These are phyloP conservation scores for Maniola hyperantus DNA, from an alignment of 2,888 invertebrate genomes.

Conservation along the genomic window DNA sequence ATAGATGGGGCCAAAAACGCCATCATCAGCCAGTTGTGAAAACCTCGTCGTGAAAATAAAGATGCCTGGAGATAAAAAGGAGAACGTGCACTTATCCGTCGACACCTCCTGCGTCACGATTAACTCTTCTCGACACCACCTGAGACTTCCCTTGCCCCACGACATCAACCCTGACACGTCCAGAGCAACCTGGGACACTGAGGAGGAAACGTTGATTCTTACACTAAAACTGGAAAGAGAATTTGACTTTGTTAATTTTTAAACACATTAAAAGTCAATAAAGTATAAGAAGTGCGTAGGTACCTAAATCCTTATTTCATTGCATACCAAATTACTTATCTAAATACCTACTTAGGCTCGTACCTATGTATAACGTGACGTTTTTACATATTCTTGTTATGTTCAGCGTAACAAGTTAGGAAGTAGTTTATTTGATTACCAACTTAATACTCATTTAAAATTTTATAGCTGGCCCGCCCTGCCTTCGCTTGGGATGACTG, in stretches of 20 bases:
- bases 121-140: slow-evolving; percentile 84
- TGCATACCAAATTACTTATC: background rate
- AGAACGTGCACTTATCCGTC: slow-evolving; percentile 89
- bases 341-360: background rate
- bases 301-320: background rate
- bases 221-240: slow-evolving; percentile 90
- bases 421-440: too few relatives aligned
- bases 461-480: too few relatives aligned
- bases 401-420: too few relatives aligned
- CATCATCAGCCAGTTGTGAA: slow-evolving; percentile 92
- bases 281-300: background rate
- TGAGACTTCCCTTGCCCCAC: slow-evolving; percentile 91
- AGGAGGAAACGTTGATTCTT: slow-evolving; percentile 85
- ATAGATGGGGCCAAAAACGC: slow-evolving; percentile 91
- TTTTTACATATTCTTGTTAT: too few relatives aligned
- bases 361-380: background rate
- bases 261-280: slow-evolving; percentile 9
- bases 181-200: slow-evolving; percentile 90
- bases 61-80: slow-evolving; percentile 88
- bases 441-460: too few relatives aligned
- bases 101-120: slow-evolving; percentile 84
- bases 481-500: too few relatives aligned
- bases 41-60: slow-evolving; percentile 90
- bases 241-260: slow-evolving; percentile 94
- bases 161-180: slow-evolving; percentile 91